These are phyloP conservation scores for Diadema setosum DNA, from an alignment of 35 echinoderm and acorn worm species.

Conservation along the genomic window DNA sequence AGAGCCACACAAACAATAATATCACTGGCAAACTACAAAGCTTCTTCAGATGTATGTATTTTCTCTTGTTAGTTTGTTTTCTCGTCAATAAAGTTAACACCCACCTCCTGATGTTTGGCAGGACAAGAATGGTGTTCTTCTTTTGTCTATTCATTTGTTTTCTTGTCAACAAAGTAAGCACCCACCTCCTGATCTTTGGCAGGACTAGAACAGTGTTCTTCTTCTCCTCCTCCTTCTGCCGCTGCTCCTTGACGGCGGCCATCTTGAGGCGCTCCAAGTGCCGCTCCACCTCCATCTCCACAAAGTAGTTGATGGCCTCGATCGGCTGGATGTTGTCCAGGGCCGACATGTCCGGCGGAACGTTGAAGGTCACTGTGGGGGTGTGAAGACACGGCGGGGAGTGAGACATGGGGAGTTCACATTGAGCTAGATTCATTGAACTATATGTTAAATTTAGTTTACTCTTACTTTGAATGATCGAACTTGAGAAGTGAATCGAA, in stretches of 20 bases:
- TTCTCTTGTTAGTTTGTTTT: no score
- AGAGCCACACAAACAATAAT: no score
- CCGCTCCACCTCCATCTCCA: slow-evolving; percentile 65
- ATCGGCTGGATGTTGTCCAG: slow-evolving; percentile 64
- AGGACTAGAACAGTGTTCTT: slow-evolving; percentile 94
- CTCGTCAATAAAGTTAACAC: no score
- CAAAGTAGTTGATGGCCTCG: slow-evolving; percentile 88
- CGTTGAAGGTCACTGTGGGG: slow-evolving; percentile 66
- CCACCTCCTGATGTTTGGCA: slow-evolving; percentile 26
- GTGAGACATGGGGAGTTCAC: no score
- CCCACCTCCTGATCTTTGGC: slow-evolving; percentile 9
- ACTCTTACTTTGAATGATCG: no score
- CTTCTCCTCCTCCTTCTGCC: neutral
- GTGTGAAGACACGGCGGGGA: neutral
- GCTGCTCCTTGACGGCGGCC: neutral
- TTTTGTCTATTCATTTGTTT: no score
- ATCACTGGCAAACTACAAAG: no score
- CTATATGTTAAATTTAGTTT: no score
- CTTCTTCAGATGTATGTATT: no score
- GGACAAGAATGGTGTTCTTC: slow-evolving; percentile 92
- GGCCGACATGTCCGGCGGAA: slow-evolving; percentile 53
- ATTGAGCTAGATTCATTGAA: no score
- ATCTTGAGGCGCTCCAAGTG: neutral
- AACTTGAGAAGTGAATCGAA: no score
- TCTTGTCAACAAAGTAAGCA: no score